Conservation (phyloP, 2,888 invertebrate species). For the Microplitis manilae region DNA sequence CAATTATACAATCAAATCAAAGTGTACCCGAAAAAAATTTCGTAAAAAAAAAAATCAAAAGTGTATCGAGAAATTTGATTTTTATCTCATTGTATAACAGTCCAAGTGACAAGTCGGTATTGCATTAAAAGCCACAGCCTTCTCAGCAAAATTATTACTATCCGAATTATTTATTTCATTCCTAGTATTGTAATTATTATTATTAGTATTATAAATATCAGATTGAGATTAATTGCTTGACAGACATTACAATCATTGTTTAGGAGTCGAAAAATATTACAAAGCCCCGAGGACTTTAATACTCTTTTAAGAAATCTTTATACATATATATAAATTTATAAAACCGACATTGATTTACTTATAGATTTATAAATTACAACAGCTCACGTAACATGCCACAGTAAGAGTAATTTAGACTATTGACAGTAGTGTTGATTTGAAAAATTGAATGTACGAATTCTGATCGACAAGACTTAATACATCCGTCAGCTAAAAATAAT, state of each 20-base stretch:
- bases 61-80: background rate
- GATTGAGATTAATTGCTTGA: constrained; percentile 18
- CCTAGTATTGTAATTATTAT: background rate
- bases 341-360: constrained; percentile 1
- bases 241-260: background rate
- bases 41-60: background rate
- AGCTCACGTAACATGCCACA: background rate
- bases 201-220: background rate
- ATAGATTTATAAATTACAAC: constrained; percentile 4
- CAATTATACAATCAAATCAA: background rate
- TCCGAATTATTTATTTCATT: constrained; percentile 8
- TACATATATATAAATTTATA: background rate
- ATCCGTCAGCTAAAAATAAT: background rate
- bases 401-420: background rate
- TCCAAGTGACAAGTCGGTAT: background rate
- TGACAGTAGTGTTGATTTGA: background rate
- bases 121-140: constrained; percentile 14
- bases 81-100: background rate
- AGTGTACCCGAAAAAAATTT: background rate
- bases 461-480: background rate
- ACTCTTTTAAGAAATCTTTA: background rate
- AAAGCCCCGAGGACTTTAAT: background rate
- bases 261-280: background rate
- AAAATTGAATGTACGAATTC: background rate
- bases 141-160: constrained; percentile 6